Base-by-base conservation (phyloP, 2,113 vertebrate genomes). In the Rhadina sibilatrix region DNA sequence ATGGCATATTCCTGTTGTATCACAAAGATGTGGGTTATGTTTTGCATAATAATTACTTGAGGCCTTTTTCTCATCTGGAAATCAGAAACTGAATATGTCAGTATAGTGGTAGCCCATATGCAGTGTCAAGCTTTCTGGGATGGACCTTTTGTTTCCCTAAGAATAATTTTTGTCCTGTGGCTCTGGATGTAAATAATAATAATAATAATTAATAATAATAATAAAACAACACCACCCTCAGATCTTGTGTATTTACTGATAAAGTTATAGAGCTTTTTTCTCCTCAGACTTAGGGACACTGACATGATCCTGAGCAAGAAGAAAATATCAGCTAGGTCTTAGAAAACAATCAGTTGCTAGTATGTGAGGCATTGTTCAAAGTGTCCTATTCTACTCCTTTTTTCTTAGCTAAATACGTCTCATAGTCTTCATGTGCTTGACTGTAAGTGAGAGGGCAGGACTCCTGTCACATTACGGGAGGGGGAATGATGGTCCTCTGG, bases 41-140 rank as follows among this genome's bases (percentile, higher is more conserved):
- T 95, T 92, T 93, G 66, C 42, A 61, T 18, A 89, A 57, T 20
- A 75, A 86, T 56, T 80, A 72, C 68, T 86, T 80, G 69, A 91
- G 89, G 65, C 31, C 50, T 94, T 93, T 95, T 94, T 79, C 79
- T 90, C 54, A 68, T 63, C 65, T 74, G 82, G 84, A 96, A 60
- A 68, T 94, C 37, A 38, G 37, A 88, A 95, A 64, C 35, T 33
- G 42, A 81, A 8, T 49, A n/a, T 95, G 53, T 85, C 75, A 92
- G 46, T 70, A 46, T 38, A 84, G 20, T 47, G 35, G 23, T 75
- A 2, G 4, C 31, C 31, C 33, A 35, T 49, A 77, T 31, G 12
- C 13, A 83, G 13, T 59, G 40, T 61, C 79, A 75, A 42, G 38
- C 9, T 93, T 89, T 63, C 50, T 57, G 8, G 24, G 22, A 56